Percentiles rank a stretch among this genome's conserved stretches.
phyloP scores from a whole-genome alignment of 2,113 vertebrate genomes.

The Vulpes lagopus region DNA sequence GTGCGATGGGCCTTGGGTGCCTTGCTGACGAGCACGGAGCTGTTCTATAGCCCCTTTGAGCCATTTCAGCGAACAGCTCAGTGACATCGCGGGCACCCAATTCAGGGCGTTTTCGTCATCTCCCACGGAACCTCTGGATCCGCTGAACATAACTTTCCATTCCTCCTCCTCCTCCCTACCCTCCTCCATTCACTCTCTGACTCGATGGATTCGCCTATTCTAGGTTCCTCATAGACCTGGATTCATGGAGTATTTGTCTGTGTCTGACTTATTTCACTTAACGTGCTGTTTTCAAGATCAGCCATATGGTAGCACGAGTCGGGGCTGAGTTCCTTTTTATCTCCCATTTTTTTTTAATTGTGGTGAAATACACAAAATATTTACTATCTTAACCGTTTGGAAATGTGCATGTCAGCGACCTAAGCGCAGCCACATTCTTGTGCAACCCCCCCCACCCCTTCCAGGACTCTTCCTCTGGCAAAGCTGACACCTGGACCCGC shows the following conservation, averaged over 20 bases:
- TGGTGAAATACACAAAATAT: background rate
- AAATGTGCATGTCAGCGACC: background rate
- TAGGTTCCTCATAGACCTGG: background rate
- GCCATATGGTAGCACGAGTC: background rate
- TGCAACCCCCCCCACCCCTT: background rate
- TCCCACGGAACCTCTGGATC: background rate
- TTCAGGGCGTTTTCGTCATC: background rate
- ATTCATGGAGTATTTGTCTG: background rate
- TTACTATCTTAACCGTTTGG: background rate
- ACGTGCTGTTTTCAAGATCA: background rate
- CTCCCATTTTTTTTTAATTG: background rate
- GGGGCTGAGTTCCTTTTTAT: background rate
- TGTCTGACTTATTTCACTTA: conserved; percentile 22
- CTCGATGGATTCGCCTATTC: background rate
- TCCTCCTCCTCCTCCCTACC: no score
- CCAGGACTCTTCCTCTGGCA: background rate
- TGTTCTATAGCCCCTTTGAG: background rate
- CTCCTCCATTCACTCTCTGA: background rate
- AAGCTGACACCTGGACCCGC: background rate
- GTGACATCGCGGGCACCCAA: background rate
- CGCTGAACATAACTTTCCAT: background rate
- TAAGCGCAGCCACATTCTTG: background rate
- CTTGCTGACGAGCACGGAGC: background rate
- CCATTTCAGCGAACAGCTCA: background rate
- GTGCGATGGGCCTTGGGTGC: background rate